Percentiles rank a stretch among this genome's conserved stretches.
Conservation (phyloP, 2,888 invertebrate species). For the Tridacna gigas region DNA sequence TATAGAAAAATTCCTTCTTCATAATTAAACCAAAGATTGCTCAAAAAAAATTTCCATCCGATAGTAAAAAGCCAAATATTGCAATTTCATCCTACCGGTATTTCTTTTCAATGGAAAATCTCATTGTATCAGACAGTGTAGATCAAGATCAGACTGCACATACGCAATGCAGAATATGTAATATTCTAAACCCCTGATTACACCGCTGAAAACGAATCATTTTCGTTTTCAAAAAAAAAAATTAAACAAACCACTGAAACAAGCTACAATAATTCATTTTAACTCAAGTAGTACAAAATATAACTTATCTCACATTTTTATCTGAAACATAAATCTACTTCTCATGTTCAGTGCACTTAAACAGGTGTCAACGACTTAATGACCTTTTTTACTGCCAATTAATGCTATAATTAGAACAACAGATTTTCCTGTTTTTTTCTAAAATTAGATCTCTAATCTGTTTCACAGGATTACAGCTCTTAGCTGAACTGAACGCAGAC, state of each 20-base stretch:
- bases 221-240: no score
- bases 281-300: not conserved
- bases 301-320: not conserved
- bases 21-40: no score
- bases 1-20: no score
- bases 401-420: conserved; percentile 57
- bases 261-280: not conserved
- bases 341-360: conserved; percentile 33
- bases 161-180: no score
- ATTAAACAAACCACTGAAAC: not conserved
- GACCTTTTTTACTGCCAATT: conserved; percentile 55
- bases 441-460: conserved; percentile 14
- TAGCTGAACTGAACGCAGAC: not conserved
- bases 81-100: no score
- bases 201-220: no score
- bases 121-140: no score
- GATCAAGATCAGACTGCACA: no score
- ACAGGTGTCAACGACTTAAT: conserved; percentile 60
- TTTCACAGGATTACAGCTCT: not conserved
- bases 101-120: no score
- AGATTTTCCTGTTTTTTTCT: conserved; percentile 42
- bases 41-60: no score
- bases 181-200: no score
- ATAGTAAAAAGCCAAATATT: no score
- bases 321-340: conserved; percentile 49